Percentiles rank a stretch among this genome's conserved stretches.
Evolutionary conservation across 1,140 invertebrate genomes (phyloP).

Genomic region (Trichomalopsis sarcophagae): DNA sequence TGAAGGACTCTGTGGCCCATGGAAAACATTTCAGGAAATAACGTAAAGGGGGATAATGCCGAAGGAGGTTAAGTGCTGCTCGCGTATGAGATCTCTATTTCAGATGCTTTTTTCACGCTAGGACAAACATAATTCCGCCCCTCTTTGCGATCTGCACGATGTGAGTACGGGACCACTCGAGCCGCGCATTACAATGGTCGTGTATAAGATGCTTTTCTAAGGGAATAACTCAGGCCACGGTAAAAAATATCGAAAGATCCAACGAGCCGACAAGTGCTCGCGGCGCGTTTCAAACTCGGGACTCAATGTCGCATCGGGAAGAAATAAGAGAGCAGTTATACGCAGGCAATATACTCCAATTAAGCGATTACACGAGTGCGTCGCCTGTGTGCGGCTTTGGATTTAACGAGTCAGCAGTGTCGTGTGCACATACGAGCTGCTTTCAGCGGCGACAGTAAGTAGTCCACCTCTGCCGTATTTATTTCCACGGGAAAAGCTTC

Average conservation of each 20-base stretch:
- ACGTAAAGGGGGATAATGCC: constrained; percentile 34
- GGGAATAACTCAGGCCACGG: not conserved
- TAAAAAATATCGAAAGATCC: too few relatives aligned
- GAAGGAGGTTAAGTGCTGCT: constrained; percentile 47
- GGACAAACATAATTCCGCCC: not conserved
- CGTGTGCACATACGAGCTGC: not conserved
- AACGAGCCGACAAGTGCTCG: too few relatives aligned
- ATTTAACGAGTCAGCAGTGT: not conserved
- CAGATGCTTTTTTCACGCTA: constrained; percentile 1
- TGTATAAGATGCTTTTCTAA: not conserved
- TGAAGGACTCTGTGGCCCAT: not conserved
- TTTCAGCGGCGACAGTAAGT: too few relatives aligned
- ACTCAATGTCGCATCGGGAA: not conserved
- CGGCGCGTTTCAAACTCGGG: too few relatives aligned
- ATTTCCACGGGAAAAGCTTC: not conserved
- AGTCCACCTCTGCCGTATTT: not conserved
- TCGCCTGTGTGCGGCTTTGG: not conserved
- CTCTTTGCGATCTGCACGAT: not conserved
- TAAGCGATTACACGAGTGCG: not conserved
- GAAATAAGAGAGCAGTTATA: not conserved
- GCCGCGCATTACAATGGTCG: too few relatives aligned
- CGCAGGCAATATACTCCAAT: constrained; percentile 10
- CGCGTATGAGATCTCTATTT: not conserved
- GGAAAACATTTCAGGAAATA: constrained; percentile 37
- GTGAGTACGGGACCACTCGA: too few relatives aligned